Percentiles rank a stretch among this genome's conserved stretches.
Evolutionary conservation across 2,797 vertebrate species (phyloP).

Genomic region (Phrynocephalus vlangalii): DNA sequence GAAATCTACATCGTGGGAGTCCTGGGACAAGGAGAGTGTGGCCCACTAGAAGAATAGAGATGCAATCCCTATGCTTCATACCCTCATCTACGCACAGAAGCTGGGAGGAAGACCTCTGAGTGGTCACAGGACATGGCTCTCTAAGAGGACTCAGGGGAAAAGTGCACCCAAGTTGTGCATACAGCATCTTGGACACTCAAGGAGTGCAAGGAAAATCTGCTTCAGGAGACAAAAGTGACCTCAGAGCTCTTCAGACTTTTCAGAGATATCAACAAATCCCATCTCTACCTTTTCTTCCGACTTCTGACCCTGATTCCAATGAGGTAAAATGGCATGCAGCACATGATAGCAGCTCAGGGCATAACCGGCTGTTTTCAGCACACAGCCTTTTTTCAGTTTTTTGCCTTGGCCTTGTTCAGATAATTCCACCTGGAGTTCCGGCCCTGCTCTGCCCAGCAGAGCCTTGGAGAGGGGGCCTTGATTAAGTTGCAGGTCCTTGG

Average conservation of each 20-base stretch:
- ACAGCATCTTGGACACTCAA: background rate
- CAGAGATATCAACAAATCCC: background rate
- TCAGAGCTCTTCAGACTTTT: background rate
- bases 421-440: constrained; percentile 77
- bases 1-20: background rate
- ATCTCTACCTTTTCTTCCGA: constrained; percentile 75
- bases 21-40: background rate
- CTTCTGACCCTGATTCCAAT: constrained; percentile 60
- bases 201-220: background rate
- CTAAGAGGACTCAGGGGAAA: background rate
- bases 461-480: constrained; percentile 82
- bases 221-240: background rate
- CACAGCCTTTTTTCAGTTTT: constrained; percentile 46
- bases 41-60: too few relatives aligned
- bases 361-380: constrained; percentile 81
- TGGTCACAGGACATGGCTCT: background rate
- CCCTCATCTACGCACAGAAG: too few relatives aligned
- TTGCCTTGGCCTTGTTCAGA: background rate
- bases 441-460: constrained; percentile 82
- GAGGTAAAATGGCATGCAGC: constrained; percentile 81
- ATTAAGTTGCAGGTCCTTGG: constrained; percentile 76
- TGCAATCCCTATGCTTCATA: too few relatives aligned
- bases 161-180: background rate
- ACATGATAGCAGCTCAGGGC: constrained; percentile 79
- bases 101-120: background rate